These are phyloP conservation scores for Luffia ferchaultella DNA, from an alignment of 2,888 invertebrate genomes.

Conservation along the genomic window DNA sequence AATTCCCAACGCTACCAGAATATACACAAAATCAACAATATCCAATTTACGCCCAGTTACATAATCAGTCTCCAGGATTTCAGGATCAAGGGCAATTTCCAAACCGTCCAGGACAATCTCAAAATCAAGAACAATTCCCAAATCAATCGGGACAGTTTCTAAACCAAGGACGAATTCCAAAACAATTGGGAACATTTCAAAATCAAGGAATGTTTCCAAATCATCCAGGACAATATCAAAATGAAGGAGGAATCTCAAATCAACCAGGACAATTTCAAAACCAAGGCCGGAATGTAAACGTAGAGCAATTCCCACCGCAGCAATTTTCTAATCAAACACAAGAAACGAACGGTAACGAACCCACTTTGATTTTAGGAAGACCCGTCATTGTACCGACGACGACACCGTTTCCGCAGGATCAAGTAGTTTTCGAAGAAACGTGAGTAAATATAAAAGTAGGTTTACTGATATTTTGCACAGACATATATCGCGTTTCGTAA, in stretches of 20 bases:
- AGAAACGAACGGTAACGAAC: neutral
- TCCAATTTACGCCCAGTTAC: neutral
- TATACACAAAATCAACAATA: neutral
- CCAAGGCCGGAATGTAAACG: neutral
- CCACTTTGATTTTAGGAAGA: neutral
- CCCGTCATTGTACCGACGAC: neutral
- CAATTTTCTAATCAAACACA: neutral
- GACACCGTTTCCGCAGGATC: neutral
- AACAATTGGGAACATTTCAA: neutral
- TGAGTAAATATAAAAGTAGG: neutral
- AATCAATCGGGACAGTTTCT: neutral
- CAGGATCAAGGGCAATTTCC: neutral
- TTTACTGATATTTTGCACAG: no score
- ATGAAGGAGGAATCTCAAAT: neutral
- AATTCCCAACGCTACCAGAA: neutral
- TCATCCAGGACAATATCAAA: neutral
- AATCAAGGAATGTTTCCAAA: no score
- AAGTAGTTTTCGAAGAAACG: neutral
- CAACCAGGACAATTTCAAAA: neutral
- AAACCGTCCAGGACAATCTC: neutral
- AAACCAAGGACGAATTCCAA: neutral
- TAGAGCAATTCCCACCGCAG: neutral
- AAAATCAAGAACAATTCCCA: neutral
- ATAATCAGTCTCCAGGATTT: neutral
- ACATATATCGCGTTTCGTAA: no score